Evolutionary conservation across 1,140 invertebrate species (phyloP), one percentile per base, ranked within the genome.

Genomic region (Bombus sibiricus): DNA sequence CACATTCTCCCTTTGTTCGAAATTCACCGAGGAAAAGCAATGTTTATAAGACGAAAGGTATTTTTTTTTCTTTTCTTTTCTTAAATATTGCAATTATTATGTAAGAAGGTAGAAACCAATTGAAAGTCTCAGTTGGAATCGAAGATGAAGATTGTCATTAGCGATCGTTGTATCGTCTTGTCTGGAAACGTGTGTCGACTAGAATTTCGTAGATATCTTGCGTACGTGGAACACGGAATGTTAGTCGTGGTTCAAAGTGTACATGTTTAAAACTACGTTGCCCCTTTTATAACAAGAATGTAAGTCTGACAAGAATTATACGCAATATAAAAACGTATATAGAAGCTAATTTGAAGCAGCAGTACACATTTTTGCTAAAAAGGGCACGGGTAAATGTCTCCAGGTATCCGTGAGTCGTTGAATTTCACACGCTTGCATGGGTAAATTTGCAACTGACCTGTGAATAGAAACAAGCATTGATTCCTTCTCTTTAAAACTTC

Each of bases 181-280:
- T 59, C 10, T 47, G 43, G 25, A 69, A 43, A 73, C 12, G 71
- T 82, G 80, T 82, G 80, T 73, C 57, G 37, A 9, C 32, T 68
- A 39, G n/a, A 59, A 43, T 43, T 74, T n/a, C 28, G 37, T 62
- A 53, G 32, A 53, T 15, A 41, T 39, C 34, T 59, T 28, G 75
- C 82, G 22, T 79, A 84, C 75, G 83, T 84, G 76, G 76, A 80
- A 57, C 83, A 71, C 37, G 39, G 64, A 79, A 28, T 71, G 82
- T 84, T 68, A 57, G 64, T 81, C 43, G 73, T 84, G 83, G 83
- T 84, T 84, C 83, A 79, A 84, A 84, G 76, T 84, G 83, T 84
- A 9, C 68, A 79, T 53, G 81, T 82, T 37, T 4, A n/a, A 59
- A 34, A 34, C 12, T 78, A 41, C 25, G 10, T 15, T n/a, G 68